Evolutionary conservation across 2,888 invertebrate species (phyloP), one percentile per base, ranked within the genome.

Genomic region (Chrysolina oricalcia): DNA sequence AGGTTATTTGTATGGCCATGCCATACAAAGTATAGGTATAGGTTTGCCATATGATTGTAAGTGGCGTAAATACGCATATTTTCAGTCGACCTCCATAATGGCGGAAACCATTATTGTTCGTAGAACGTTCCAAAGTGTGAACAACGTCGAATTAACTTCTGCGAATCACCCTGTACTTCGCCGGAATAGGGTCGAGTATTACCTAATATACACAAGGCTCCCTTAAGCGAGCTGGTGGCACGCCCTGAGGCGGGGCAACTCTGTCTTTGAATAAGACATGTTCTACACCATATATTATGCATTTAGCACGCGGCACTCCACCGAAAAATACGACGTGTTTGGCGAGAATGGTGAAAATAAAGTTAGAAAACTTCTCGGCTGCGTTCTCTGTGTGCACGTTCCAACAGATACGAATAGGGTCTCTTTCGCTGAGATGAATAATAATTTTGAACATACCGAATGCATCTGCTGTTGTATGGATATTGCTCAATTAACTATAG

Each of bases 191-290:
- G 71, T 64, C 59, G 74, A 63, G 73, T 66, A 74, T 74, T 72
- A 64, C 53, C 53, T 53, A 68, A 68, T 69, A 70, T 66, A 72
- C 66, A 66, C 67, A 56, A 41, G 59, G 73, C 76, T 73, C 77
- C 77, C 83, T 80, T 83, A 83, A 83, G 83, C 83, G 82, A 82
- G 85, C 83, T 81, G 80, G 79, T 76, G 86, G 83, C 86, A 86
- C 87, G 86, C 87, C 87, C 84, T 78, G 75, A 81, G 87, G 87
- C 85, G 86, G 84, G 78, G 87, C 84, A 73, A 81, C 75, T 82
- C 82, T 78, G 83, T 84, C 83, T 85, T 84, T 85, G 84, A 86
- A 86, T 86, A 85, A 86, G 86, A 86, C 85, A 86, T 86, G 85
- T 83, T 85, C 80, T 82, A 81, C 48, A 27, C 84, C 85, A 86